phyloP scores from a whole-genome alignment of 53 echinoderm and acorn worm species.

The Crossaster papposus region DNA sequence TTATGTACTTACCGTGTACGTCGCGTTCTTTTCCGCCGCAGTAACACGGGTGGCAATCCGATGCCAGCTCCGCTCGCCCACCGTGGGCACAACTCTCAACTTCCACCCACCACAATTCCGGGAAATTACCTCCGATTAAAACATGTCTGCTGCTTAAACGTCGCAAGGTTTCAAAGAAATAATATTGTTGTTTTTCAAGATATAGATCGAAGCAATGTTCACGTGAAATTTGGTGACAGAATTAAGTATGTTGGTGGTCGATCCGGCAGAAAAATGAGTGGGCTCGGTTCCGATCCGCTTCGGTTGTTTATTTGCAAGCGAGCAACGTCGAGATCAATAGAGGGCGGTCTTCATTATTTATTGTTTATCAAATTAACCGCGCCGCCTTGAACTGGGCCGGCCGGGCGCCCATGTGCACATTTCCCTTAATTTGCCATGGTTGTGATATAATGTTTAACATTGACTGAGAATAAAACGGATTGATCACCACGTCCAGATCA shows the following conservation, averaged over 20 bases:
- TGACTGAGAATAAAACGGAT: too few species aligned
- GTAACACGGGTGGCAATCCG: not conserved
- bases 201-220: not conserved
- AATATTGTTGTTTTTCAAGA: not conserved
- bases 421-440: too few species aligned
- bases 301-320: not conserved
- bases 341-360: constrained; percentile 16
- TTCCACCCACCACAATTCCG: not conserved
- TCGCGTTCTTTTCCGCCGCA: not conserved
- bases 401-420: too few species aligned
- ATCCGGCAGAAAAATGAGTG: not conserved
- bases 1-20: not conserved
- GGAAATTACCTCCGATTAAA: not conserved
- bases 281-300: not conserved
- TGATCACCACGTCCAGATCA: too few species aligned
- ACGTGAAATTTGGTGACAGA: not conserved
- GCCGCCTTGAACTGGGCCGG: not conserved
- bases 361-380: not conserved
- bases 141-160: not conserved
- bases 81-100: not conserved
- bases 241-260: too few species aligned
- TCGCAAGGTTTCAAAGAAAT: not conserved
- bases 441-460: too few species aligned
- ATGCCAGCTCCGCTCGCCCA: not conserved
- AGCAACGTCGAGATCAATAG: not conserved